These are phyloP conservation scores for Triops cancriformis DNA, from an alignment of 1,140 invertebrate species.

Conservation along the genomic window DNA sequence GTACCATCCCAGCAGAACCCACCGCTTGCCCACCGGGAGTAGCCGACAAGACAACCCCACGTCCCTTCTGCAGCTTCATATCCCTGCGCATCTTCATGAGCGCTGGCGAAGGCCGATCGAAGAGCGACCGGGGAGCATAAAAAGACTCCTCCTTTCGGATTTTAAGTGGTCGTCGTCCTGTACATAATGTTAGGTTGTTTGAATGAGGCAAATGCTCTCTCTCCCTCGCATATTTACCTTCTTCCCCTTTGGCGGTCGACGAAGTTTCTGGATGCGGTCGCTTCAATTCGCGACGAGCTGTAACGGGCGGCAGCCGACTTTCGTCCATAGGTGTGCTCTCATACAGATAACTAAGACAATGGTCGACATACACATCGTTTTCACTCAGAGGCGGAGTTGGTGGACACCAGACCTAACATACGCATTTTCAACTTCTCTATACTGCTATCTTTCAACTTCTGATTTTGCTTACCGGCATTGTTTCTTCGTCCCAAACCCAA, in stretches of 20 bases:
- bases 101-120: constrained; percentile 72
- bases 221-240: constrained; percentile 36
- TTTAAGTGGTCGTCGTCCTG: constrained; percentile 41
- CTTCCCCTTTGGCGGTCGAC: constrained; percentile 37
- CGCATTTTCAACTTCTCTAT: neutral
- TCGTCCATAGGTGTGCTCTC: constrained; percentile 73
- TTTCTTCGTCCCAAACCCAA: constrained; percentile 22
- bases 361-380: constrained; percentile 83
- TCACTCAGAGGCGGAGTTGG: constrained; percentile 87
- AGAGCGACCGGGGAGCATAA: constrained; percentile 70
- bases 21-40: neutral
- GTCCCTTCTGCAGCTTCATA: constrained; percentile 62
- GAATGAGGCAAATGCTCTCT: constrained; percentile 2
- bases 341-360: constrained; percentile 73
- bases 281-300: constrained; percentile 70
- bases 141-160: constrained; percentile 63
- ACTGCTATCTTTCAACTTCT: neutral
- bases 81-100: constrained; percentile 67
- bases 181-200: neutral
- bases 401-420: constrained; percentile 80
- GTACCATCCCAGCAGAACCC: constrained; percentile 27
- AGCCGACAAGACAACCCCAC: constrained; percentile 50
- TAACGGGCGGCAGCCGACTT: constrained; percentile 71
- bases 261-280: constrained; percentile 54
- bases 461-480: constrained; percentile 25